phyloP scores from a whole-genome alignment of 2,113 vertebrate species.

The Salvelinus fontinalis region DNA sequence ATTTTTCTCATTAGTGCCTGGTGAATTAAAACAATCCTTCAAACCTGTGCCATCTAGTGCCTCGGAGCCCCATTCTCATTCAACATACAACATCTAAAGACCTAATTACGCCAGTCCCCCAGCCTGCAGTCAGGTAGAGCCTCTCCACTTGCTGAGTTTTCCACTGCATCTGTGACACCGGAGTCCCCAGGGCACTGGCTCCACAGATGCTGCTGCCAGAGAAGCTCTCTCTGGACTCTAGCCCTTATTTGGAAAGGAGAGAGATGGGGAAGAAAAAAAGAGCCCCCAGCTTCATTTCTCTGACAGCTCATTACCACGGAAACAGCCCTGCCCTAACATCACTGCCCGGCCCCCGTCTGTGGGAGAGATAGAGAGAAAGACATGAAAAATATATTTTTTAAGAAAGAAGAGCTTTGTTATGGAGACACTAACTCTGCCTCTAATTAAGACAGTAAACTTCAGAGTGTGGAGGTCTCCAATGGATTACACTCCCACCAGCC shows the following conservation, averaged over 20 bases:
- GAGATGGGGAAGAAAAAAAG: constrained; percentile 58
- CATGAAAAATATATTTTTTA: not conserved
- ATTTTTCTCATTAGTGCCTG: constrained; percentile 61
- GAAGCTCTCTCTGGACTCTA: constrained; percentile 51
- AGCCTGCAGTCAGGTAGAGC: constrained; percentile 55
- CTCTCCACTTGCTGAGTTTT: constrained; percentile 56
- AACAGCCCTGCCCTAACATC: constrained; percentile 73
- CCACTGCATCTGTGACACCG: constrained; percentile 67
- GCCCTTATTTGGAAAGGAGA: constrained; percentile 66
- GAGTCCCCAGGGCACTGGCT: constrained; percentile 61
- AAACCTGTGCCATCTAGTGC: constrained; percentile 43
- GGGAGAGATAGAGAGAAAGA: constrained; percentile 42
- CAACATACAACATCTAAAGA: constrained; percentile 62
- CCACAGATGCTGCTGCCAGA: constrained; percentile 67
- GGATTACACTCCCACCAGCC: constrained; percentile 41
- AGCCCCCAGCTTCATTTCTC: constrained; percentile 72
- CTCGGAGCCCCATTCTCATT: constrained; percentile 47
- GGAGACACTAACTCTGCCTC: constrained; percentile 53
- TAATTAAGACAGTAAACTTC: constrained; percentile 67
- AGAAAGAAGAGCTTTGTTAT: constrained; percentile 7
- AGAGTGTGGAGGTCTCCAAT: constrained; percentile 41
- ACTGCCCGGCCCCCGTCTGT: constrained; percentile 38
- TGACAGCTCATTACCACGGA: constrained; percentile 81
- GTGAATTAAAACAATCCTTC: constrained; percentile 70
- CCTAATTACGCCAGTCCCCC: constrained; percentile 61